Evolutionary conservation across 2,113 vertebrate species (phyloP).

Genomic region (Mormoops blainvillei): DNA sequence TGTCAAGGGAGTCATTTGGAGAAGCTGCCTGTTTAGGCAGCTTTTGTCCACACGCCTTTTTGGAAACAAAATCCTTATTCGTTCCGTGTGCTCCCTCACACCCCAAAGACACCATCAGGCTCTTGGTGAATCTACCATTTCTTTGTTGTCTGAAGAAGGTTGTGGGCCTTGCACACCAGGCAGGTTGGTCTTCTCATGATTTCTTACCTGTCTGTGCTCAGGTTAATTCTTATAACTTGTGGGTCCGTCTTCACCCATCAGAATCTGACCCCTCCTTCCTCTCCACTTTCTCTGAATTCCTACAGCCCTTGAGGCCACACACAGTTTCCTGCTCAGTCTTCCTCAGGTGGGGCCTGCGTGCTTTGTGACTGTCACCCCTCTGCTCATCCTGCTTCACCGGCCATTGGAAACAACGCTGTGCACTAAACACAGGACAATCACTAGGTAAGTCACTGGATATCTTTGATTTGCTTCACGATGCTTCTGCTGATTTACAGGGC

Average conservation of each 20-base stretch:
- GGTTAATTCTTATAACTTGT: no score
- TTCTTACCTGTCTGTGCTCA: background rate
- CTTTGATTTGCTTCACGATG: background rate
- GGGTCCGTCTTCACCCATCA: background rate
- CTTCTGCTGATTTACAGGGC: background rate
- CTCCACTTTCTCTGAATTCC: background rate
- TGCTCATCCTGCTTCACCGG: background rate
- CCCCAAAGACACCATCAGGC: background rate
- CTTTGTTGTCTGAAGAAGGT: background rate
- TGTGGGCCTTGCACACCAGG: background rate
- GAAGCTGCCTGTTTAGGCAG: background rate
- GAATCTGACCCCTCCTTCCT: background rate
- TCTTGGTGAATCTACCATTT: background rate
- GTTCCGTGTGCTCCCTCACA: background rate
- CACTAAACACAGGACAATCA: accelerated
- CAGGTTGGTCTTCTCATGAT: background rate
- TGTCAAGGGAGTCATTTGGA: accelerated
- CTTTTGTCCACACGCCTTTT: background rate
- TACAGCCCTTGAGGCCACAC: background rate
- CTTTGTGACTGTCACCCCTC: background rate
- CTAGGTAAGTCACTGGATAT: background rate
- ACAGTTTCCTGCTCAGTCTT: background rate
- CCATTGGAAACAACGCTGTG: background rate
- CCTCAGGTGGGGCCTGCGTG: background rate
- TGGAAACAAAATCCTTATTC: background rate